Evolutionary conservation across 1,140 invertebrate species (phyloP).

Genomic region (Oryctes rhinoceros): DNA sequence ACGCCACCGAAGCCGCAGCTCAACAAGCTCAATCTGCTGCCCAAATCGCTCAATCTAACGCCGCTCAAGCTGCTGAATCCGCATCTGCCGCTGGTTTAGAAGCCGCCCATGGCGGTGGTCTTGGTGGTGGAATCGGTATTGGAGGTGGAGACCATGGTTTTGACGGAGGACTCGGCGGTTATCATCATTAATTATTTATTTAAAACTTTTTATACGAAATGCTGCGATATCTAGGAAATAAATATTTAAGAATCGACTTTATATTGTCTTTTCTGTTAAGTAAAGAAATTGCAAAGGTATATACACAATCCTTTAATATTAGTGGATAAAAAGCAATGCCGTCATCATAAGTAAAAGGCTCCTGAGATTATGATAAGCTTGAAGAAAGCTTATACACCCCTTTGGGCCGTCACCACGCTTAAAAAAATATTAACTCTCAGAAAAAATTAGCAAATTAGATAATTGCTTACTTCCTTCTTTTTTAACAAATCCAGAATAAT

Average conservation of each 20-base stretch:
- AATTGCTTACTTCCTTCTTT: no score
- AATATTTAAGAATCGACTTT: constrained; percentile 21
- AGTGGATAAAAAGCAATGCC: no score
- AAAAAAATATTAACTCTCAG: no score
- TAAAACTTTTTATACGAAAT: constrained; percentile 33
- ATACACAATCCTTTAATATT: no score
- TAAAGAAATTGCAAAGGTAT: not conserved
- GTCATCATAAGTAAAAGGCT: no score
- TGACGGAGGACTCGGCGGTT: constrained; percentile 28
- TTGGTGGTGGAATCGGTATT: constrained; percentile 20
- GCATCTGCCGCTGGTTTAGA: constrained; percentile 28
- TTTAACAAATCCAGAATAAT: no score
- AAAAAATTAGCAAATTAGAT: no score
- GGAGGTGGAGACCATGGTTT: constrained; percentile 29
- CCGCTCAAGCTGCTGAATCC: constrained; percentile 34
- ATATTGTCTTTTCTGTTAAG: not conserved
- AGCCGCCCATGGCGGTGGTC: constrained; percentile 16
- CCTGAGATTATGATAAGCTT: no score
- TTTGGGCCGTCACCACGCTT: no score
- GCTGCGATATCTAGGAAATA: constrained; percentile 36
- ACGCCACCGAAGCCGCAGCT: constrained; percentile 36
- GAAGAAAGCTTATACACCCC: no score
- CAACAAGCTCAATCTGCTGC: constrained; percentile 41
- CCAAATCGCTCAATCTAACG: constrained; percentile 38
- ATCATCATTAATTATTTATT: constrained; percentile 29